Percentiles rank a stretch among this genome's conserved stretches.
Evolutionary conservation across 2,113 vertebrate genomes (phyloP).

Genomic region (Hippocampus comes): DNA sequence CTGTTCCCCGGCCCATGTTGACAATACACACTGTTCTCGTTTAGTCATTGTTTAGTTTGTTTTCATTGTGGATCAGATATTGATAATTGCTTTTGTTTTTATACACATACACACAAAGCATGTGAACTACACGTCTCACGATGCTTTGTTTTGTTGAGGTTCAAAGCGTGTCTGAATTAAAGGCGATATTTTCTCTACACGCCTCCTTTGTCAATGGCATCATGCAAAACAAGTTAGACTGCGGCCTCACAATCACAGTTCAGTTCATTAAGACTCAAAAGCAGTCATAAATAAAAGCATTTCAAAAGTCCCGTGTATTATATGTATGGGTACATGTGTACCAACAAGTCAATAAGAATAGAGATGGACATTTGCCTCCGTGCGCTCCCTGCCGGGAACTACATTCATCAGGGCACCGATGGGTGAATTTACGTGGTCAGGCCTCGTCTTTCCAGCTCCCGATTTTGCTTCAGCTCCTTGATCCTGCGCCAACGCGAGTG

Average conservation of each 20-base stretch:
- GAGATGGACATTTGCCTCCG: background rate
- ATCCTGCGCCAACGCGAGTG: slow-evolving; percentile 70
- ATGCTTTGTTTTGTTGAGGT: slow-evolving; percentile 11
- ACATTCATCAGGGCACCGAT: slow-evolving; percentile 13
- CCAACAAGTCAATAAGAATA: slow-evolving; percentile 13
- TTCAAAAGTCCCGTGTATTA: slow-evolving; percentile 37
- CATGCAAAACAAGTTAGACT: background rate
- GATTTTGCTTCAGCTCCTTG: slow-evolving; percentile 83
- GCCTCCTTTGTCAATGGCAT: background rate
- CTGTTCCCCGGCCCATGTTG: slow-evolving; percentile 12
- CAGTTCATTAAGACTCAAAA: slow-evolving; percentile 16
- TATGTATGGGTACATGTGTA: slow-evolving; percentile 11
- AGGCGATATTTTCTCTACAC: slow-evolving; percentile 58
- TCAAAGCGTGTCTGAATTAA: slow-evolving; percentile 57
- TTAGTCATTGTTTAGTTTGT: slow-evolving; percentile 16
- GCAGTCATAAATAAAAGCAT: slow-evolving; percentile 62
- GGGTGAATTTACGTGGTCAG: slow-evolving; percentile 71
- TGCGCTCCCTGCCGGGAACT: slow-evolving; percentile 21
- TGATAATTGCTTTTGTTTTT: slow-evolving; percentile 25
- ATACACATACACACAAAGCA: slow-evolving; percentile 3
- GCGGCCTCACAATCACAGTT: background rate
- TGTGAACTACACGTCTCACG: background rate
- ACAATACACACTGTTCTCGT: slow-evolving; percentile 4
- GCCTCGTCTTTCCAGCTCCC: slow-evolving; percentile 81
- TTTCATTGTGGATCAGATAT: slow-evolving; percentile 28